Evolutionary conservation across 1,140 invertebrate species (phyloP).

Genomic region (Drosophila punjabiensis): DNA sequence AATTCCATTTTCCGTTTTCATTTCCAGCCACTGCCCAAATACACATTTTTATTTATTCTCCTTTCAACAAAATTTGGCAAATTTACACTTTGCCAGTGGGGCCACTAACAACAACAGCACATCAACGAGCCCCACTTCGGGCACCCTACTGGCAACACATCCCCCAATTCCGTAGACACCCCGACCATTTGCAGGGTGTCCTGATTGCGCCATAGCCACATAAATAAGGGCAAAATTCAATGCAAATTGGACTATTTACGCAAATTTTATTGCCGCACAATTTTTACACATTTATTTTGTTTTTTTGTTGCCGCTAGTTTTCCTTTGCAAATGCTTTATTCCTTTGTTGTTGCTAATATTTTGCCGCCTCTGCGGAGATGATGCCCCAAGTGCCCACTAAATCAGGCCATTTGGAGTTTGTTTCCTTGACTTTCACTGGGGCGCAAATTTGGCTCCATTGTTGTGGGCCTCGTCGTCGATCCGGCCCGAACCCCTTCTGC

Average conservation of each 20-base stretch:
- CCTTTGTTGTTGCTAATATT: conserved; percentile 52
- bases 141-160: conserved; percentile 21
- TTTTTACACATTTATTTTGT: conserved; percentile 78
- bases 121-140: conserved; percentile 3
- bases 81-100: conserved; percentile 71
- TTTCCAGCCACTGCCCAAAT: conserved; percentile 35
- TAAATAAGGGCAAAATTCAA: conserved; percentile 81
- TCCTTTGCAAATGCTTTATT: conserved; percentile 49
- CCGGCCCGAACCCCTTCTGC: conserved; percentile 54
- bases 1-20: conserved; percentile 32
- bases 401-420: conserved; percentile 73
- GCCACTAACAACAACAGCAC: conserved; percentile 30
- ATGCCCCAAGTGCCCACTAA: conserved; percentile 71
- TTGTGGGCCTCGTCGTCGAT: conserved; percentile 15
- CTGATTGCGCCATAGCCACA: conserved; percentile 62
- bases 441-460: conserved; percentile 30
- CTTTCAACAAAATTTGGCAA: conserved; percentile 78
- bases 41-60: conserved; percentile 70
- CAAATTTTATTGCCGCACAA: conserved; percentile 81
- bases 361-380: conserved; percentile 31
- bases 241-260: conserved; percentile 84
- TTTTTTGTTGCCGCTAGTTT: conserved; percentile 64
- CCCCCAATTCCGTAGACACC: conserved; percentile 8
- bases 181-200: conserved; percentile 31
- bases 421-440: conserved; percentile 56